These are phyloP conservation scores for Cepaea hortensis DNA, from an alignment of 2,888 invertebrate species.

Conservation along the genomic window DNA sequence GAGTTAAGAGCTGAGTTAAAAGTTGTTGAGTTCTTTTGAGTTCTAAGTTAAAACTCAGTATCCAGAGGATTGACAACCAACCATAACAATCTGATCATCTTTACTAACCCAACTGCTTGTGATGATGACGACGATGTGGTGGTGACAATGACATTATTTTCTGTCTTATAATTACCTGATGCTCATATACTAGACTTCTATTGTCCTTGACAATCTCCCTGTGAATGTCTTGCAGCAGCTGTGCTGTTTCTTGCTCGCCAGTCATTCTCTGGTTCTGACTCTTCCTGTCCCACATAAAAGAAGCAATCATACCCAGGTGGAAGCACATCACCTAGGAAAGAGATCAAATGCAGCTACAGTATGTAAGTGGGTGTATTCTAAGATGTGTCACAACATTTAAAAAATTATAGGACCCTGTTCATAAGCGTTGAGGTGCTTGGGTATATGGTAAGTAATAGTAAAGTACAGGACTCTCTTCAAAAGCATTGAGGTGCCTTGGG, in stretches of 20 bases:
- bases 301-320: constrained; percentile 71
- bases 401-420: too few relatives aligned
- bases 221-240: constrained; percentile 67
- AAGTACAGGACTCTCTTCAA: too few relatives aligned
- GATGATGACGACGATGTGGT: too few relatives aligned
- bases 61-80: too few relatives aligned
- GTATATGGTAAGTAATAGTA: too few relatives aligned
- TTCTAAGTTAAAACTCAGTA: too few relatives aligned
- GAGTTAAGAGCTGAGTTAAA: too few relatives aligned
- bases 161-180: constrained; percentile 57
- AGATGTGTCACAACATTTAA: background rate
- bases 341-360: background rate
- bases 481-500: too few relatives aligned
- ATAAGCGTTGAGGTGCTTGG: too few relatives aligned
- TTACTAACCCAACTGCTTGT: too few relatives aligned
- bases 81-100: too few relatives aligned
- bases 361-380: background rate
- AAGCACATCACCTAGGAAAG: constrained; percentile 69
- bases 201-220: constrained; percentile 67
- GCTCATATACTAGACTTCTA: constrained; percentile 62
- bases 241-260: constrained; percentile 59
- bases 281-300: constrained; percentile 68
- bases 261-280: constrained; percentile 59
- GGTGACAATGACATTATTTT: background rate
- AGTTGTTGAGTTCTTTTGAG: too few relatives aligned